These are phyloP conservation scores for Pseudois nayaur DNA, from an alignment of 2,113 vertebrate genomes.

Conservation along the genomic window DNA sequence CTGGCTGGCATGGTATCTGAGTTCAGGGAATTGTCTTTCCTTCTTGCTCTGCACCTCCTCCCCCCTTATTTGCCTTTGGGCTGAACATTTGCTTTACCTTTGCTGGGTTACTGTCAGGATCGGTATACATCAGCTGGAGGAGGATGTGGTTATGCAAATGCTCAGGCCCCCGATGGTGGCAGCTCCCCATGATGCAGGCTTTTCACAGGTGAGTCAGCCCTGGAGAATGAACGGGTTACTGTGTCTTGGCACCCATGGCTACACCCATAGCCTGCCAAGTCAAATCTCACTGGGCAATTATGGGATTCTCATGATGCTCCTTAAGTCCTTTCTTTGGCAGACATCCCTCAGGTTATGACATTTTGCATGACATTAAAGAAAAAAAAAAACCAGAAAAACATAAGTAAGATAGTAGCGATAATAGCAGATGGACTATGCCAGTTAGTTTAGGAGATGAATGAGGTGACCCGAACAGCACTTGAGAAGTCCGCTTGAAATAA, in stretches of 20 bases:
- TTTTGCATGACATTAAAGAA: not conserved
- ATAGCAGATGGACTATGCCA: not conserved
- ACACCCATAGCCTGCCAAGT: not conserved
- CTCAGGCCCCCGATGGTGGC: not conserved
- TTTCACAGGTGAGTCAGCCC: not conserved
- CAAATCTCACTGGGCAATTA: conserved; percentile 6
- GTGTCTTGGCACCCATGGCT: not conserved
- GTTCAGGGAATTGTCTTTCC: not conserved
- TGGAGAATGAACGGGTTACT: conserved; percentile 35
- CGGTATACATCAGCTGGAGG: not conserved
- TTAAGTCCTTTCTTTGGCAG: conserved; percentile 40
- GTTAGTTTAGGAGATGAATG: not conserved
- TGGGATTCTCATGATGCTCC: conserved; percentile 7
- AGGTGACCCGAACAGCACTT: not conserved
- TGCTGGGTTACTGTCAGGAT: not conserved
- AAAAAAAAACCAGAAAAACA: not conserved
- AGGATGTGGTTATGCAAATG: not conserved
- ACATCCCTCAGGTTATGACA: not conserved
- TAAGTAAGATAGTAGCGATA: not conserved
- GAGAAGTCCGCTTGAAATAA: not conserved
- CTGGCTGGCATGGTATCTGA: not conserved
- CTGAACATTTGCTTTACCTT: not conserved
- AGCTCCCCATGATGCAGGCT: not conserved
- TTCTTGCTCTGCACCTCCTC: not conserved
- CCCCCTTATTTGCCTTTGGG: not conserved